These are phyloP conservation scores for Tetrax tetrax DNA, from an alignment of 2,113 vertebrate species.

Conservation along the genomic window DNA sequence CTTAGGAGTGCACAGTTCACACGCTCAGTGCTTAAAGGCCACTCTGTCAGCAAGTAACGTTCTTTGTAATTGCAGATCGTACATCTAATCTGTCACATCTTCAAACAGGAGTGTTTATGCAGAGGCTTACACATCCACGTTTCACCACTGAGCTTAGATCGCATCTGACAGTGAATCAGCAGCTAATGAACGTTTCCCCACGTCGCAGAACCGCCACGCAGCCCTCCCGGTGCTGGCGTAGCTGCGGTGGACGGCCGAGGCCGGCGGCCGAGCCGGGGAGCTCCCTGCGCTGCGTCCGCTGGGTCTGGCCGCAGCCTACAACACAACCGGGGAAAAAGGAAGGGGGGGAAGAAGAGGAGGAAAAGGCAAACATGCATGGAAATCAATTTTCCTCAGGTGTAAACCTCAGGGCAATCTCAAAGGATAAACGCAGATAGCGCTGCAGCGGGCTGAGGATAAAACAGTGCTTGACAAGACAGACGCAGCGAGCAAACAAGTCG, in stretches of 20 bases:
- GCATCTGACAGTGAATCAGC: not conserved
- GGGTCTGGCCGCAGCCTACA: not conserved
- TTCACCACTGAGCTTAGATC: not conserved
- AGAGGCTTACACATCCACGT: not conserved
- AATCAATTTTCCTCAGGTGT: not conserved
- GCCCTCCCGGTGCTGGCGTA: rapidly evolving
- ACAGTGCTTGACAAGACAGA: not conserved
- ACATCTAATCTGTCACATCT: not conserved
- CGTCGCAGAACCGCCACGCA: not conserved
- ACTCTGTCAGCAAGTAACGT: not conserved
- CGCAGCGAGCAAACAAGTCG: not conserved
- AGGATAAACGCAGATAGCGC: not conserved
- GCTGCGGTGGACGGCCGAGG: not conserved
- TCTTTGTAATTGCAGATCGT: rapidly evolving
- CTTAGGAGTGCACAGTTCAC: not conserved
- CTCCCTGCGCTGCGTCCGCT: not conserved
- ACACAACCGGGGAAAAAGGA: not conserved
- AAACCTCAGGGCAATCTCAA: not conserved
- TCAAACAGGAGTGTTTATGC: not conserved
- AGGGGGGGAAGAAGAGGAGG: not conserved
- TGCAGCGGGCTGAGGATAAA: not conserved
- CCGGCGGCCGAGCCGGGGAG: not conserved
- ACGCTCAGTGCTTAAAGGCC: not conserved
- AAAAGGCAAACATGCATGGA: rapidly evolving
- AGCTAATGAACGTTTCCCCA: not conserved